Evolutionary conservation across 2,888 invertebrate species (phyloP), one percentile per base, ranked within the genome.

Genomic region (Sphaerophoria taeniata): DNA sequence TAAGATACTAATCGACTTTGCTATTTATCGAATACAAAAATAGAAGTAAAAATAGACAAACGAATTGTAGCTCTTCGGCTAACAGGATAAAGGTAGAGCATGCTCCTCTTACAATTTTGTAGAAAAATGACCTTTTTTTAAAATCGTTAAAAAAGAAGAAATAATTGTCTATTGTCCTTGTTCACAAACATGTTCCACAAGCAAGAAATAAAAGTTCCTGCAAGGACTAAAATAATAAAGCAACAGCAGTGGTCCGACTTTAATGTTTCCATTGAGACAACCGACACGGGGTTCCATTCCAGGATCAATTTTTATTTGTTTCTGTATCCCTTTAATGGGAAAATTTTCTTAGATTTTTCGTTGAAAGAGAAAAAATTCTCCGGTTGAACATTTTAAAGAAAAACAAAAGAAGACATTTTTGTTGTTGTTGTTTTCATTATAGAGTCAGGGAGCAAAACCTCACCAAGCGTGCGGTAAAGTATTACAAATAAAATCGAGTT

Each of bases 401-500:
- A 60, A 60, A 43, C 39, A 60, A 60, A 24, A 24, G 11, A n/a
- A 14, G 60, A 60, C 0, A 31, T 36, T 39, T 4, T 58, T 39
- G 36, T 58, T 31, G 1, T 24, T 60, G 39, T 16, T 60, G 4
- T 43, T 43, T 60, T n/a, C 6, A 5, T 12, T 45, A 9, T 45
- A 36, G 31, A 55, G 31, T 55, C 33, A 55, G n/a, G 39, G 16
- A 45, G 61, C 11, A 31, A 45, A 45, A 45, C 24, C 61, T 12
- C 9, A 33, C 9, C 9, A 61, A 33, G 45, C 61, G 61, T 61
- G 33, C 31, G 45, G 45, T 16, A 61, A 14, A 45, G 61, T 45
- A 61, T 61, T 61, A 61, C 45, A 61, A 61, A 61, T 45, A 61
- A 45, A 61, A 61, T 7, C 33, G 7, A n/a, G 31, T 61, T 61